A percentile compares a stretch with the other conserved stretches of the same genome.
phyloP scores from a whole-genome alignment of 2,888 invertebrate genomes.

The Andrena fulva region DNA sequence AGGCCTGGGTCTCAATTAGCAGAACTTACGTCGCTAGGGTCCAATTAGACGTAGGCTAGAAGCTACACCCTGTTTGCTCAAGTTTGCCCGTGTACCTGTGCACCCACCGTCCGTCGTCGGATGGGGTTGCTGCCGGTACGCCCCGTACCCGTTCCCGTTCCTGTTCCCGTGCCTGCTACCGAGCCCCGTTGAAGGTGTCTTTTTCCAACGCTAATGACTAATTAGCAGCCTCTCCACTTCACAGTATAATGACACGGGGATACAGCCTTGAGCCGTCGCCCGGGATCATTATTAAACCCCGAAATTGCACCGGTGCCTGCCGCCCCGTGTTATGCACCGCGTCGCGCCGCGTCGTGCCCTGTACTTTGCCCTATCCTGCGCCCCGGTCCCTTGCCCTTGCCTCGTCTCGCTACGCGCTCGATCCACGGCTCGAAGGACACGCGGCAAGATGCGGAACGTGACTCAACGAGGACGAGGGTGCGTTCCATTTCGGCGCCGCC shows the following conservation, averaged over 20 bases:
- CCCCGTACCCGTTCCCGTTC: background rate
- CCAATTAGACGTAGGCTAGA: constrained; percentile 84
- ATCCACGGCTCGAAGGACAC: constrained; percentile 59
- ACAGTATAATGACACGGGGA: constrained; percentile 82
- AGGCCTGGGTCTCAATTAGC: constrained; percentile 84
- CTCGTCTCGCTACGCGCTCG: constrained; percentile 6
- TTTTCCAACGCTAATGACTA: constrained; percentile 85
- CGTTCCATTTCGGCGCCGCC: constrained; percentile 33
- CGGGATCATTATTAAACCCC: constrained; percentile 79
- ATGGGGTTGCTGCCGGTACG: constrained; percentile 70
- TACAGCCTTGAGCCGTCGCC: constrained; percentile 65
- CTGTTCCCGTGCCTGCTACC: constrained; percentile 57
- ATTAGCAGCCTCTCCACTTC: constrained; percentile 83
- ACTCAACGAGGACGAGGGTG: constrained; percentile 63
- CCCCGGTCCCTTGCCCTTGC: constrained; percentile 13
- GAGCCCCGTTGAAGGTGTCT: constrained; percentile 80
- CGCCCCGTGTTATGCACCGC: constrained; percentile 56
- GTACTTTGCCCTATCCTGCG: constrained; percentile 51
- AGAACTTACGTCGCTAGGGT: constrained; percentile 84
- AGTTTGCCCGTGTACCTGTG: constrained; percentile 78
- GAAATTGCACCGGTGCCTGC: constrained; percentile 74
- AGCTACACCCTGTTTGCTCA: constrained; percentile 84
- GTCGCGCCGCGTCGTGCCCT: constrained; percentile 44
- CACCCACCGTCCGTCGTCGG: constrained; percentile 61
- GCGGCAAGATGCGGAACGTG: constrained; percentile 64